Evolutionary conservation across 53 echinoderm and acorn worm species (phyloP), one percentile per base, ranked within the genome.

Genomic region (Holothuria leucospilota): DNA sequence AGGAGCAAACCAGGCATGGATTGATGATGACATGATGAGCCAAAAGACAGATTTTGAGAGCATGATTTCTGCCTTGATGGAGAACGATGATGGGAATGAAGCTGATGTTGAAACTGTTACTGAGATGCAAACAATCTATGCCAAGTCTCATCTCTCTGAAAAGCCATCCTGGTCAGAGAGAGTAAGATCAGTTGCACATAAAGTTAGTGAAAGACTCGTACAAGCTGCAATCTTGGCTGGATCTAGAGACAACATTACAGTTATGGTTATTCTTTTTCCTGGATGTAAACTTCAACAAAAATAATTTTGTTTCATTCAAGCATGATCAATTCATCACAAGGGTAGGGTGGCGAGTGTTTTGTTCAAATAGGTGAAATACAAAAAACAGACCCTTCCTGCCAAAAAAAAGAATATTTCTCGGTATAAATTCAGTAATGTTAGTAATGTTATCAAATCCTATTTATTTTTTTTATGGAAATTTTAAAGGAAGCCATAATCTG

Each of bases 51-150:
- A 95, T 39, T 95, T 99, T 87, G 99, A 93, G 60, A 99, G 96
- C 77, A 86, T 96, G 90, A 82, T 95, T 13, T 96, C 96, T 0
- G 91, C 95, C 5, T 74, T 96, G 21, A 86, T 91, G 75, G 95
- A 95, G 53, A 91, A 89, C 41, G 92, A 94, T 49, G 98, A 97
- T 23, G 95, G 99, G 1, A 91, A 96, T 63, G 99, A 99, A 29
- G 95, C 95, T 3, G 99, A 99, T 56, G 77, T 99, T 20, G 99
- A 99, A 51, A 99, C 99, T 2, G 24, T 99, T 69, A 99, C 99
- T 18, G 95, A 99, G 71, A 71, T 95, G 16, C 99, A 99, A 67
- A 95, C 91, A 10, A 90, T 94, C 77, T 99, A 99, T 63, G 89
- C 95, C 46, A 93, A 95, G 78, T 95, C 99, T 12, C 92, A 94